These are phyloP conservation scores for Tryphoninae sp. DNA, from an alignment of 2,888 invertebrate genomes.

Conservation along the genomic window DNA sequence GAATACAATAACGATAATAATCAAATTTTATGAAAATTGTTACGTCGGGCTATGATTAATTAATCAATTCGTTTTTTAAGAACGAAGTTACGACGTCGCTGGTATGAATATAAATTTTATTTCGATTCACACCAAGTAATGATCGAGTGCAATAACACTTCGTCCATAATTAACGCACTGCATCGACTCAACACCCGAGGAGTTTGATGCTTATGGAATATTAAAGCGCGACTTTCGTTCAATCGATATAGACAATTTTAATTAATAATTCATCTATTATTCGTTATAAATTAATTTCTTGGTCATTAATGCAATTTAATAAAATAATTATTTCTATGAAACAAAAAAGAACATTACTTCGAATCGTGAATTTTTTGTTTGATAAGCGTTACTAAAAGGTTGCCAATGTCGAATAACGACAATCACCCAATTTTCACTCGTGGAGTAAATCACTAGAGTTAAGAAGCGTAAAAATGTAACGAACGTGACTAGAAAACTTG, in stretches of 20 bases:
- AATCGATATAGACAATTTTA: background rate
- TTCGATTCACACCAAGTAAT: background rate
- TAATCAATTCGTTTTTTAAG: background rate
- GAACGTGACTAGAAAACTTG: constrained; percentile 56
- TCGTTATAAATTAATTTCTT: no score
- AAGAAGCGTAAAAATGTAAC: constrained; percentile 38
- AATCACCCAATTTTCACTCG: background rate
- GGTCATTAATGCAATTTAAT: background rate
- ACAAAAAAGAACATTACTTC: background rate
- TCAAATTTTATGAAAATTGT: background rate
- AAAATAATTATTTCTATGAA: background rate
- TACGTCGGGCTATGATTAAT: background rate
- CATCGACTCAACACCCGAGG: background rate
- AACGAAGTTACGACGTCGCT: constrained; percentile 15
- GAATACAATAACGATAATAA: no score
- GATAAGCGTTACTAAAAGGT: background rate
- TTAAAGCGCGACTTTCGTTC: background rate
- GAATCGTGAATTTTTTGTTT: background rate
- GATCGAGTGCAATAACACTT: background rate
- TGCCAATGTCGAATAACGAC: constrained; percentile 14
- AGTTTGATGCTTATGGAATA: background rate
- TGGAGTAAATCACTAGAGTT: constrained; percentile 17
- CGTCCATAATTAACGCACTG: background rate
- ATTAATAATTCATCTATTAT: background rate
- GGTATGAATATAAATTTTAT: constrained; percentile 11